A percentile compares a stretch with the other conserved stretches of the same genome.
phyloP scores from a whole-genome alignment of 2,888 invertebrate genomes.

The Alentia gelatinosa region DNA sequence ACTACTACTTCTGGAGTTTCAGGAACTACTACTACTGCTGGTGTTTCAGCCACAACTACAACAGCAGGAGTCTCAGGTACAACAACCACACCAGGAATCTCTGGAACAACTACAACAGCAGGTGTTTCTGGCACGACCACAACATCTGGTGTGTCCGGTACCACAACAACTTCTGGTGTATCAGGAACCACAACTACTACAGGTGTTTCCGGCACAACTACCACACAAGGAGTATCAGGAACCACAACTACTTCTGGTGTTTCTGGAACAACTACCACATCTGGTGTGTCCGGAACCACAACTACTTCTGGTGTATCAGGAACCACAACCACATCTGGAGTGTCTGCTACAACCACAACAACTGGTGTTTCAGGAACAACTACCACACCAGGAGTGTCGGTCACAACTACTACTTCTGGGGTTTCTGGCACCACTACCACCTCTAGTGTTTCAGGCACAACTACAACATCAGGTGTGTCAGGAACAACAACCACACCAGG shows the following conservation, averaged over 20 bases:
- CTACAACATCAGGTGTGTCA: neutral
- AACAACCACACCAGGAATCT: neutral
- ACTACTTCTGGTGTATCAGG: neutral
- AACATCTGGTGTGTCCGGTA: neutral
- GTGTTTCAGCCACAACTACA: neutral
- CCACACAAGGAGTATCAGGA: neutral
- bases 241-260: neutral
- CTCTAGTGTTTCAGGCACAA: neutral
- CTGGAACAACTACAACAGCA: neutral
- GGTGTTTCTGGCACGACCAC: neutral
- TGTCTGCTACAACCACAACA: neutral
- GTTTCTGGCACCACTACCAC: too few species aligned
- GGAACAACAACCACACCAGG: too few species aligned
- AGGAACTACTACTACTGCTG: neutral
- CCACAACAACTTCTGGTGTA: neutral
- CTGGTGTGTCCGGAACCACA: neutral
- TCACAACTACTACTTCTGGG: neutral
- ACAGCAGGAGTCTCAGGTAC: neutral
- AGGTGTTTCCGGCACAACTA: neutral
- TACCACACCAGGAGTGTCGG: neutral
- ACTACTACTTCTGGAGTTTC: neutral
- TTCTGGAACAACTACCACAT: neutral
- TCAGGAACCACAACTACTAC: neutral
- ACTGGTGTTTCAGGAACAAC: neutral
- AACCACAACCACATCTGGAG: neutral